Percentiles rank a stretch among this genome's conserved stretches.
These are phyloP conservation scores for Baronia brevicornis DNA, from an alignment of 2,888 invertebrate species.

Conservation along the genomic window DNA sequence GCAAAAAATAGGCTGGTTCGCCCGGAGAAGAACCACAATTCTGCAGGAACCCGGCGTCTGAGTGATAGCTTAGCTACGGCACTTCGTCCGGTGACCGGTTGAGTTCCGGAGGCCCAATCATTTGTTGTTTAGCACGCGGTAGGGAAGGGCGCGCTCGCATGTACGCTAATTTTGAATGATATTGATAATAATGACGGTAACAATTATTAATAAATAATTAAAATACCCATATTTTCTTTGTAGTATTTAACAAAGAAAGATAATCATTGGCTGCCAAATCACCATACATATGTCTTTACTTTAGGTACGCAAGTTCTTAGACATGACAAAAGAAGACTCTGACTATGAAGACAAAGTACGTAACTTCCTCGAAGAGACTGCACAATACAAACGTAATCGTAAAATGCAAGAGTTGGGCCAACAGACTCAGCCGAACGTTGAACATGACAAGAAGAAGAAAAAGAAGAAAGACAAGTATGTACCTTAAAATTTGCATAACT, in stretches of 20 bases:
- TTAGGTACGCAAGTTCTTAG: conserved; percentile 82
- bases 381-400: conserved; percentile 84
- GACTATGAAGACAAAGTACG: conserved; percentile 91
- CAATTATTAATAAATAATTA: no score
- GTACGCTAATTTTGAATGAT: no score
- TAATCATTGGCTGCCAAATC: not conserved
- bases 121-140: no score
- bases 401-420: conserved; percentile 80
- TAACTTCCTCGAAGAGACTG: conserved; percentile 89
- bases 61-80: no score
- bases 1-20: no score
- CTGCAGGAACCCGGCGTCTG: no score
- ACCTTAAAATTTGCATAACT: conserved; percentile 14
- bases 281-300: not conserved
- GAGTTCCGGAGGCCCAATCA: no score
- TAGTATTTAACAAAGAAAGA: not conserved
- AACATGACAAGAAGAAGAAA: conserved; percentile 69
- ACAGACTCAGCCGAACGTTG: conserved; percentile 66
- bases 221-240: no score
- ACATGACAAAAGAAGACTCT: conserved; percentile 87
- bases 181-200: no score
- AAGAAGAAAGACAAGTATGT: conserved; percentile 74
- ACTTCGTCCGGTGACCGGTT: no score
- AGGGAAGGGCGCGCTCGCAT: no score
- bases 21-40: no score